Evolutionary conservation across 2,797 vertebrate genomes (phyloP).

Genomic region (Rhinogobio ventralis): DNA sequence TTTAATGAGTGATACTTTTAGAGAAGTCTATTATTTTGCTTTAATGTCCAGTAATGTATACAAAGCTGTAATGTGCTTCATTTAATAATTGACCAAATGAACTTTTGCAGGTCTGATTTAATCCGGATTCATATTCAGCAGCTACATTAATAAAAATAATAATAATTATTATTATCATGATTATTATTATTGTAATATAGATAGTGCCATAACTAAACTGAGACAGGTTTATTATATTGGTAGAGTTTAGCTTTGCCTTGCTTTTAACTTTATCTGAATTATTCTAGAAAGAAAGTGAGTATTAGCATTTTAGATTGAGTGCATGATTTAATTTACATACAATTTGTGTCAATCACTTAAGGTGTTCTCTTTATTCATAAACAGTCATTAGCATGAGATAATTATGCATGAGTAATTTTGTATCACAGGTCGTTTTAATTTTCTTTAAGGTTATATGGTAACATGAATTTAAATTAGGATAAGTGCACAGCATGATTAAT

Average conservation of each 20-base stretch:
- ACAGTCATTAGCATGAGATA: conserved; percentile 83
- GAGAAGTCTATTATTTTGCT: conserved; percentile 75
- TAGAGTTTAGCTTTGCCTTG: neutral
- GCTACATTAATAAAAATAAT: conserved; percentile 52
- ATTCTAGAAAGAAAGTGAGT: neutral
- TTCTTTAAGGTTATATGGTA: conserved; percentile 33
- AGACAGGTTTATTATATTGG: neutral
- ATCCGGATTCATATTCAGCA: conserved; percentile 48
- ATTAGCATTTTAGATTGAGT: conserved; percentile 56
- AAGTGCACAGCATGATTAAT: neutral
- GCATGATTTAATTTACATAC: conserved; percentile 75
- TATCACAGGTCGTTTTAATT: conserved; percentile 67
- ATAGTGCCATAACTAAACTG: neutral
- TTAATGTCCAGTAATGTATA: conserved; percentile 68
- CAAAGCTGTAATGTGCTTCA: conserved; percentile 69
- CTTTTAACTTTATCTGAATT: neutral
- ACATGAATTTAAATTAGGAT: conserved; percentile 56
- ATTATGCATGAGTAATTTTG: conserved; percentile 83
- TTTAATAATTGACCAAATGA: conserved; percentile 35
- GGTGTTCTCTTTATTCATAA: conserved; percentile 78
- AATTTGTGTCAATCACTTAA: conserved; percentile 81
- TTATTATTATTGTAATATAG: neutral
- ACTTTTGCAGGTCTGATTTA: conserved; percentile 11
- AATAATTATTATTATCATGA: neutral
- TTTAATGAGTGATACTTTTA: conserved; percentile 78